These are phyloP conservation scores for Drosophila miranda DNA, from an alignment of 1,140 invertebrate genomes.

Conservation along the genomic window DNA sequence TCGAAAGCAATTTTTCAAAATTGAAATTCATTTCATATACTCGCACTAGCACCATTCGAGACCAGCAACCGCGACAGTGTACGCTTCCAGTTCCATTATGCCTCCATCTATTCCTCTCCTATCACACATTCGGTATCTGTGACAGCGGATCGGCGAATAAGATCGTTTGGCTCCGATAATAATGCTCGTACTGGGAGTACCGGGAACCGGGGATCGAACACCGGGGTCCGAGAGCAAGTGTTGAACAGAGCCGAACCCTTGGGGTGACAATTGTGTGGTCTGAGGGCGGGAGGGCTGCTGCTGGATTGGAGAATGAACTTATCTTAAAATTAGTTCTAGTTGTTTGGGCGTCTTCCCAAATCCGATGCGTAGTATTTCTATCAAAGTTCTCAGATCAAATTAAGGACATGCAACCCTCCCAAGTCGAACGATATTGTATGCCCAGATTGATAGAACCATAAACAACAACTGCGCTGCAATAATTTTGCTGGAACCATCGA, in stretches of 20 bases:
- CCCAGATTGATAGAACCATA: conserved; percentile 13
- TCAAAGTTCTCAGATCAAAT: conserved; percentile 33
- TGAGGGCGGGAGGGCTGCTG: conserved; percentile 10
- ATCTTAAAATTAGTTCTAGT: conserved; percentile 62
- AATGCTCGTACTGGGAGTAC: neutral
- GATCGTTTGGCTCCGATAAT: conserved; percentile 60
- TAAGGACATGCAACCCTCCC: conserved; percentile 9
- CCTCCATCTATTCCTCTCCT: conserved; percentile 56
- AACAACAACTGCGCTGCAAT: conserved; percentile 30
- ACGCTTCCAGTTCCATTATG: conserved; percentile 35
- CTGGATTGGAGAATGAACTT: conserved; percentile 7
- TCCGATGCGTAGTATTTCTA: conserved; percentile 1
- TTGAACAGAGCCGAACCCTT: conserved; percentile 50
- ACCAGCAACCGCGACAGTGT: conserved; percentile 12
- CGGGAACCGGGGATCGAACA: too few relatives aligned
- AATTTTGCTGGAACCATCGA: conserved; percentile 10
- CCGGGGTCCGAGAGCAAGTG: conserved; percentile 49
- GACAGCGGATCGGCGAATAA: conserved; percentile 64
- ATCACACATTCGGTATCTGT: conserved; percentile 58
- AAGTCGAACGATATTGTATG: conserved; percentile 4
- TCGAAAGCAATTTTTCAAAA: conserved; percentile 76
- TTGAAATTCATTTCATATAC: conserved; percentile 72
- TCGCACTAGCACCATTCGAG: neutral
- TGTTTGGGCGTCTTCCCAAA: conserved; percentile 3
- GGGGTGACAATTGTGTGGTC: conserved; percentile 57